Conservation (phyloP, 2,113 vertebrate species). For the Macquaria ambigua region DNA sequence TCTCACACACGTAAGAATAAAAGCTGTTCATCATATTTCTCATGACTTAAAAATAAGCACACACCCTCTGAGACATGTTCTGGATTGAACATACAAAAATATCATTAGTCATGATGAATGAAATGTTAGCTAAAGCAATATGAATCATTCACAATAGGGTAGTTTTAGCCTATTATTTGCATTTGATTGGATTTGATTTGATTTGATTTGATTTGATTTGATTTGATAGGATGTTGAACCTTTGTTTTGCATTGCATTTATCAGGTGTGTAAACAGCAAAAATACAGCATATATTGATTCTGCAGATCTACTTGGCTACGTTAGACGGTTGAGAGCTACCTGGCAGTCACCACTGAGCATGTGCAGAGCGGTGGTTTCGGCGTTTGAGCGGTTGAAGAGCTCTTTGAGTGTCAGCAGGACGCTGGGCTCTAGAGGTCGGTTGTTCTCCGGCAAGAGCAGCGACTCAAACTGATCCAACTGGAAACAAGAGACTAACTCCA, state of each 20-base stretch:
- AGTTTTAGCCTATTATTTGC: neutral
- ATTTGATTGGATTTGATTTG: neutral
- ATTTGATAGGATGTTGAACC: neutral
- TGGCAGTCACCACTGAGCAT: conserved; percentile 89
- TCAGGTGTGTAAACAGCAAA: neutral
- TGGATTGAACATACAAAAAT: neutral
- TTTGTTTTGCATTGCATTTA: neutral
- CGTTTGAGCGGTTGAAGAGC: conserved; percentile 83
- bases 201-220: no score
- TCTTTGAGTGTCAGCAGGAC: conserved; percentile 84
- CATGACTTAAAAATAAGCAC: neutral
- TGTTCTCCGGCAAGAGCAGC: conserved; percentile 86
- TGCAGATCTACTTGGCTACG: neutral
- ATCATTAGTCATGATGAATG: neutral
- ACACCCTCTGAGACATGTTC: neutral
- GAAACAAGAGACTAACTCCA: conserved; percentile 83
- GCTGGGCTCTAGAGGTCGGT: conserved; percentile 87
- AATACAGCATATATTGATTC: neutral
- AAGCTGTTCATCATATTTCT: neutral
- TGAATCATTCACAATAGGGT: neutral
- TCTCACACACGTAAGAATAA: neutral
- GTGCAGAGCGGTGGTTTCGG: conserved; percentile 85
- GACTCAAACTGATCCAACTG: conserved; percentile 83
- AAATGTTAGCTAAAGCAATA: neutral
- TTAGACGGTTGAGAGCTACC: conserved; percentile 67